Percentiles rank a stretch among this genome's conserved stretches.
Evolutionary conservation across 1,140 invertebrate species (phyloP).

Genomic region (Drosophila neocordata): DNA sequence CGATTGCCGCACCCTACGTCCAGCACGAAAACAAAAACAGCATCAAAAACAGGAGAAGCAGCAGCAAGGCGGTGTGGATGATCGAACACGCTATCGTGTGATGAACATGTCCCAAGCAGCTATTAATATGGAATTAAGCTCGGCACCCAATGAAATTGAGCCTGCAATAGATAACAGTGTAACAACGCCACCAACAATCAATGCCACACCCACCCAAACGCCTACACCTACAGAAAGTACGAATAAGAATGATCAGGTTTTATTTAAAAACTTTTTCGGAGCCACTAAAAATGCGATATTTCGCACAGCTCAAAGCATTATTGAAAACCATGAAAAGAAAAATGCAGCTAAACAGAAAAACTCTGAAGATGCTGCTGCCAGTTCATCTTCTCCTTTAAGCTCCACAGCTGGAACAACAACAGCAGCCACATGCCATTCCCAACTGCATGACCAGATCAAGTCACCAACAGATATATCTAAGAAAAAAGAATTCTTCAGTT

Average conservation of each 20-base stretch:
- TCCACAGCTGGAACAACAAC: neutral
- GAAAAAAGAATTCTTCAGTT: conserved; percentile 79
- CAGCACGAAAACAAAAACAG: conserved; percentile 71
- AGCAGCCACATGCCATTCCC: conserved; percentile 9
- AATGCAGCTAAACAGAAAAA: conserved; percentile 79
- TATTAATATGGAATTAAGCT: conserved; percentile 57
- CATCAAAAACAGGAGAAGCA: conserved; percentile 16
- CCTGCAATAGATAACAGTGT: conserved; percentile 30
- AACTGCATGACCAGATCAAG: conserved; percentile 61
- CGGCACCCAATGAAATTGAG: conserved; percentile 47
- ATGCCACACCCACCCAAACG: conserved; percentile 49
- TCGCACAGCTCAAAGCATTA: conserved; percentile 82
- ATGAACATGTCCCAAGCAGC: conserved; percentile 81
- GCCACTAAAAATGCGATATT: conserved; percentile 83
- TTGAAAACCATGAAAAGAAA: conserved; percentile 82
- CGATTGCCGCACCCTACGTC: conserved; percentile 69
- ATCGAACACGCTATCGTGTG: conserved; percentile 70
- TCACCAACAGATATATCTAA: conserved; percentile 80
- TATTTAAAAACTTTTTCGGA: conserved; percentile 82
- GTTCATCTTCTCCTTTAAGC: neutral
- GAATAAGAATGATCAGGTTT: conserved; percentile 69
- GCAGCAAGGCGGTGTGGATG: conserved; percentile 39
- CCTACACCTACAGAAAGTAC: conserved; percentile 64
- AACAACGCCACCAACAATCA: neutral
- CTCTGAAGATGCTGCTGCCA: conserved; percentile 38